Evolutionary conservation across 1,140 invertebrate genomes (phyloP).

Genomic region (Colletes latitarsis): DNA sequence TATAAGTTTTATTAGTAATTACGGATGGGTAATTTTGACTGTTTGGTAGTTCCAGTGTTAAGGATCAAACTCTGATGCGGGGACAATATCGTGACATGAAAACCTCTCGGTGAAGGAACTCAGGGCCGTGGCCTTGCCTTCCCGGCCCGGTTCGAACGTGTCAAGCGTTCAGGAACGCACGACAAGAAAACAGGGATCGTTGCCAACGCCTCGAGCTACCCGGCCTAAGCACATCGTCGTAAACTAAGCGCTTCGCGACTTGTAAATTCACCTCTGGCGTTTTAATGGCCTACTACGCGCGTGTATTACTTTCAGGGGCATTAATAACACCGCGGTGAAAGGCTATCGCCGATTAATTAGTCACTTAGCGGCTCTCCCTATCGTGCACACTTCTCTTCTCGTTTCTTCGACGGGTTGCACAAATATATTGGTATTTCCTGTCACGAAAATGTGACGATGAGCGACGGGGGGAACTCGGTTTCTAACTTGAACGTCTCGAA

Average conservation of each 20-base stretch:
- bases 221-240: slow-evolving; percentile 73
- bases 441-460: background rate
- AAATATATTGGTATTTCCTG: background rate
- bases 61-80: background rate
- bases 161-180: slow-evolving; percentile 67
- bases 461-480: background rate
- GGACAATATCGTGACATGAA: background rate
- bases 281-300: slow-evolving; percentile 77
- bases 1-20: too few relatives aligned
- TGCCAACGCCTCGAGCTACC: slow-evolving; percentile 74
- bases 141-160: slow-evolving; percentile 68
- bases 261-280: slow-evolving; percentile 80
- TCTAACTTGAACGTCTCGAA: background rate
- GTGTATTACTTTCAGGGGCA: slow-evolving; percentile 79
- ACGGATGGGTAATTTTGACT: too few relatives aligned
- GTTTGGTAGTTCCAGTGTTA: too few relatives aligned
- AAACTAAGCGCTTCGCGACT: slow-evolving; percentile 77
- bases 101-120: slow-evolving; percentile 43
- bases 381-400: slow-evolving; percentile 16
- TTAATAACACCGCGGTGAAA: slow-evolving; percentile 76
- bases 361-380: slow-evolving; percentile 56
- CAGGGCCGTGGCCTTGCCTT: slow-evolving; percentile 62
- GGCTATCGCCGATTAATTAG: slow-evolving; percentile 76
- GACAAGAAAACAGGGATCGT: slow-evolving; percentile 71
- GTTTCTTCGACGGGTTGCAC: slow-evolving; percentile 14